Evolutionary conservation across 64 coral and sea anemone species (phyloP).

Genomic region (Montipora capricornis): DNA sequence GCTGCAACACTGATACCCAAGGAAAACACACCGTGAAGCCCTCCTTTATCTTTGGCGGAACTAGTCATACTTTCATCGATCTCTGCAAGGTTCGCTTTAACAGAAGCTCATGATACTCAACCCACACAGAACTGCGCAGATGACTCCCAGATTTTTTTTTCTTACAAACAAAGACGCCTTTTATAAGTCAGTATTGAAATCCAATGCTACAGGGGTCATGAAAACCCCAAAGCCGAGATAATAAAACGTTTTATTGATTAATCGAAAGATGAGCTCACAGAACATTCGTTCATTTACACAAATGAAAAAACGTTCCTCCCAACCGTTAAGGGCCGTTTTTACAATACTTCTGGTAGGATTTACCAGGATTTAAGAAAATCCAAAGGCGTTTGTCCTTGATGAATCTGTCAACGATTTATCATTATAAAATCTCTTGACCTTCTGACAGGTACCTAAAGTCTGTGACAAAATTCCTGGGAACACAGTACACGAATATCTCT

Average conservation of each 20-base stretch:
- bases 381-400: too few relatives aligned
- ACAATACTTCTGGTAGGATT: too few relatives aligned
- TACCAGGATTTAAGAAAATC: too few relatives aligned
- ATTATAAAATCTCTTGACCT: too few relatives aligned
- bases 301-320: not conserved
- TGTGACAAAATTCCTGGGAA: too few relatives aligned
- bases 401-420: too few relatives aligned
- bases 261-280: not conserved
- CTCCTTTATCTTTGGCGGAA: not conserved
- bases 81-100: constrained; percentile 1
- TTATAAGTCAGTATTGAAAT: not conserved
- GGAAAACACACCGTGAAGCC: not conserved
- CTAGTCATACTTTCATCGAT: constrained; percentile 1
- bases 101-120: not conserved
- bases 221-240: not conserved
- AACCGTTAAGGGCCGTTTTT: too few relatives aligned
- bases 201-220: not conserved
- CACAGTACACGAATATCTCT: too few relatives aligned
- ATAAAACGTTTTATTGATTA: not conserved
- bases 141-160: not conserved
- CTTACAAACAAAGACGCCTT: constrained; percentile 16
- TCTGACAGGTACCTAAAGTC: too few relatives aligned
- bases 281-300: not conserved
- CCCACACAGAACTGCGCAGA: not conserved
- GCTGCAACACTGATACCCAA: constrained; percentile 17